A percentile compares a stretch with the other conserved stretches of the same genome.
phyloP scores from a whole-genome alignment of 2,797 vertebrate genomes.

The Centroberyx gerrardi region DNA sequence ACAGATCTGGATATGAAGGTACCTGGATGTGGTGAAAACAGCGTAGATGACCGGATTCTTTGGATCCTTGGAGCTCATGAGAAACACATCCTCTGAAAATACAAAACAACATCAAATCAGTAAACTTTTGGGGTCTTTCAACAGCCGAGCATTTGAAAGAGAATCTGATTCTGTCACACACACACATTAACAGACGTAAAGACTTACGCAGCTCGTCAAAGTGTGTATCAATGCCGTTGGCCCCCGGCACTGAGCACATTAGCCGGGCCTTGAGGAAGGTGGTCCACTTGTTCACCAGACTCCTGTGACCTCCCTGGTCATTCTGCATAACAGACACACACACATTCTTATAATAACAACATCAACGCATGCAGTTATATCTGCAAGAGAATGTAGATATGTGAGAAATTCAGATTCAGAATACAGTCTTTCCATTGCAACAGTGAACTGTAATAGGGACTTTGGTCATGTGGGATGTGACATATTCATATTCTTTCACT shows the following conservation, averaged over 20 bases:
- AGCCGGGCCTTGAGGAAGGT: conserved; percentile 97
- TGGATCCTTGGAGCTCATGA: conserved; percentile 98
- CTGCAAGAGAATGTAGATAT: neutral
- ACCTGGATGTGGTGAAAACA: conserved; percentile 99
- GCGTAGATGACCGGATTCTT: conserved; percentile 98
- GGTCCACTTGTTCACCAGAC: conserved; percentile 99
- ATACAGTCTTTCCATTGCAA: neutral
- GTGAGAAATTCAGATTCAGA: neutral
- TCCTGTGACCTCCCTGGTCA: conserved; percentile 97
- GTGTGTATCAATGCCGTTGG: conserved; percentile 98
- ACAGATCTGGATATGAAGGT: conserved; percentile 48
- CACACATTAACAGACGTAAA: neutral
- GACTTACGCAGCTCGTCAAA: conserved; percentile 97
- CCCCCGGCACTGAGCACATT: conserved; percentile 95
- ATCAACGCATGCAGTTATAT: neutral
- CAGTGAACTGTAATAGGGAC: neutral
- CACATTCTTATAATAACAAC: conserved; percentile 7
- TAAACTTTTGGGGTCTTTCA: neutral
- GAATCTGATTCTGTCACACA: neutral
- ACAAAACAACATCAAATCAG: neutral
- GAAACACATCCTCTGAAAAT: conserved; percentile 86
- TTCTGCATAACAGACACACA: conserved; percentile 83
- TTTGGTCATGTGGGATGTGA: neutral
- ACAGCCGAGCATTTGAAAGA: neutral
- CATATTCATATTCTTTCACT: neutral